Conservation (phyloP, 2,113 vertebrate species). For the Oreochromis spilurus region DNA sequence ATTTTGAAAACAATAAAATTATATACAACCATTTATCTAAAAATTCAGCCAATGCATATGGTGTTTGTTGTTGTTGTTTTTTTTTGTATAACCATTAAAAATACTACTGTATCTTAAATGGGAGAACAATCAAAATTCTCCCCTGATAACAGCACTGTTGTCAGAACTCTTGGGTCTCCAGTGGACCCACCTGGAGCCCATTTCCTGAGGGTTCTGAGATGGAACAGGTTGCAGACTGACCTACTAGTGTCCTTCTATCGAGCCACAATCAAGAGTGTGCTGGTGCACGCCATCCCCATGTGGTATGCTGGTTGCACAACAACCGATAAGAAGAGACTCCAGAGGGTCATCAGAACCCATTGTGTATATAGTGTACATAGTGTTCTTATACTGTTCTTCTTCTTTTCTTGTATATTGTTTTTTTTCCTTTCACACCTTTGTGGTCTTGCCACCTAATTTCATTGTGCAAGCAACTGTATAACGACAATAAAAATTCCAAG, state of each 20-base stretch:
- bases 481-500: too few species aligned
- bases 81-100: background rate
- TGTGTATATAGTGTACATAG: too few species aligned
- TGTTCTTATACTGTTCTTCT: too few species aligned
- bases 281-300: fast-evolving
- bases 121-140: background rate
- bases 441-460: too few species aligned
- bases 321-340: background rate
- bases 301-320: fast-evolving
- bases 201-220: background rate
- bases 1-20: background rate
- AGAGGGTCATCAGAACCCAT: background rate
- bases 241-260: background rate
- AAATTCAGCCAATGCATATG: background rate
- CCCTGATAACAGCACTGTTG: background rate
- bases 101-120: background rate
- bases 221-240: background rate
- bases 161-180: background rate
- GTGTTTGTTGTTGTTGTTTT: background rate
- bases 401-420: too few species aligned
- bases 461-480: too few species aligned
- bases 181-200: background rate
- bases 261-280: background rate
- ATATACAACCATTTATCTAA: background rate
- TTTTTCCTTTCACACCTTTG: too few species aligned